Percentiles rank a stretch among this genome's conserved stretches.
phyloP scores from a whole-genome alignment of 2,113 vertebrate genomes.

The Corydoras maculifer region DNA sequence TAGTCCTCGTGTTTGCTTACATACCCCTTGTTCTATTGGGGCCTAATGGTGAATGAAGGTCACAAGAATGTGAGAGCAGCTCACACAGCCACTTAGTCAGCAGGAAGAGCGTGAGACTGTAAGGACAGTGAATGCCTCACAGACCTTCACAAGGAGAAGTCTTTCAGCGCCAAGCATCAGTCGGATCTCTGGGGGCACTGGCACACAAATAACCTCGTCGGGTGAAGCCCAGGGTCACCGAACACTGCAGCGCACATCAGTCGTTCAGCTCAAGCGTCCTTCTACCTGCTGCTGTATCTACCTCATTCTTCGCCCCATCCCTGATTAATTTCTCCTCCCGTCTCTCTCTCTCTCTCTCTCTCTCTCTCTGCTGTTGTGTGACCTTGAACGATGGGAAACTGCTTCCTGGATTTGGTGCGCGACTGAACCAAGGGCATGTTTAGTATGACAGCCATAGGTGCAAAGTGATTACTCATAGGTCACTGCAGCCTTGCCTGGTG shows the following conservation, averaged over 20 bases:
- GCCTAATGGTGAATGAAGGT: constrained; percentile 67
- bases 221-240: constrained; percentile 24
- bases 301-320: constrained; percentile 29
- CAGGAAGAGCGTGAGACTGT: constrained; percentile 29
- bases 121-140: constrained; percentile 34
- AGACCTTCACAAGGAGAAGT: constrained; percentile 23
- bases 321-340: not conserved
- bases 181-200: constrained; percentile 27
- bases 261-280: not conserved
- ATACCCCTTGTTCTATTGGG: constrained; percentile 48
- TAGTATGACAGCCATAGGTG: constrained; percentile 17
- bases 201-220: constrained; percentile 11
- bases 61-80: constrained; percentile 65
- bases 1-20: constrained; percentile 44
- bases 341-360: constrained; percentile 45
- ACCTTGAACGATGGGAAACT: constrained; percentile 85
- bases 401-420: constrained; percentile 67
- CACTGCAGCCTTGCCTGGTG: not conserved
- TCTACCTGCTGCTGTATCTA: constrained; percentile 12
- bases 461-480: constrained; percentile 31
- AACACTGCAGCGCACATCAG: constrained; percentile 17
- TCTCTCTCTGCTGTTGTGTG: constrained; percentile 66
- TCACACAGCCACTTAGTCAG: constrained; percentile 48
- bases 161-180: constrained; percentile 20
- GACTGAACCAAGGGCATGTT: constrained; percentile 76